Evolutionary conservation across 2,797 vertebrate species (phyloP).

Genomic region (Channallabes apus): DNA sequence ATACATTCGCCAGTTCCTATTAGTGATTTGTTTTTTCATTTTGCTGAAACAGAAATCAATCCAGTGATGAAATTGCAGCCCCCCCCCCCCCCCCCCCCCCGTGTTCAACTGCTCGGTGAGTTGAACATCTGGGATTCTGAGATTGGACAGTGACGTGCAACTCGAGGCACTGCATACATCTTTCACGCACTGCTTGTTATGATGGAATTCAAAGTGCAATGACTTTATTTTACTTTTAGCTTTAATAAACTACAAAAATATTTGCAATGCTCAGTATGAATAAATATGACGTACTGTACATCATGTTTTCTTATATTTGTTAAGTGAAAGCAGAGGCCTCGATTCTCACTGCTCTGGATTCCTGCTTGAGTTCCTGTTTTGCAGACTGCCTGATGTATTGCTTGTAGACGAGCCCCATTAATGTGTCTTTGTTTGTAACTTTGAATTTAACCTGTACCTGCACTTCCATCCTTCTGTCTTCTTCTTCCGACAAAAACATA

Average conservation of each 20-base stretch:
- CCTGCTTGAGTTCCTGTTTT: background rate
- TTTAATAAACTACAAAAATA: background rate
- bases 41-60: conserved; percentile 12
- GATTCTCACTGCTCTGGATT: background rate
- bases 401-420: background rate
- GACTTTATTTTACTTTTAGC: background rate
- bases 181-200: background rate
- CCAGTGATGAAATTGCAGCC: background rate
- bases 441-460: background rate
- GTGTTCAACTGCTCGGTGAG: background rate
- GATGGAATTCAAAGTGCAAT: background rate
- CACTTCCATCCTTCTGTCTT: background rate
- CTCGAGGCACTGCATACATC: background rate
- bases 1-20: conserved; percentile 56
- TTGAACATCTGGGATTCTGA: background rate
- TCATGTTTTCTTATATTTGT: background rate
- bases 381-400: background rate
- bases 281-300: background rate
- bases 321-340: background rate
- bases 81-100: background rate
- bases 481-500: background rate
- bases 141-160: background rate
- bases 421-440: background rate
- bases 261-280: background rate
- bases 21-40: conserved; percentile 49